Percentiles rank a stretch among this genome's conserved stretches.
Conservation (phyloP, 2,888 invertebrate species). For the Thalpophila matura region DNA sequence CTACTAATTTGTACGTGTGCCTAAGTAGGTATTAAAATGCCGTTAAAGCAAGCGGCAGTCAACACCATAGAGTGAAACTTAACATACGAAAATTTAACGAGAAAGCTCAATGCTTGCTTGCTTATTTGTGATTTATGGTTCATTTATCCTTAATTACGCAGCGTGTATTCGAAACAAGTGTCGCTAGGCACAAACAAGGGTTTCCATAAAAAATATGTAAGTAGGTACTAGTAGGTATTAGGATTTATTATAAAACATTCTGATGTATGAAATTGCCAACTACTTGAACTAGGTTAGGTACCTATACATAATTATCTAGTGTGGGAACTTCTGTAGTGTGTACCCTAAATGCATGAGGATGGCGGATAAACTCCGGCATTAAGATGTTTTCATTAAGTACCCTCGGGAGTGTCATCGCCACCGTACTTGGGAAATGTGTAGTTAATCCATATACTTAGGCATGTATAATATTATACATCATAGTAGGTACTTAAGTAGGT, state of each 20-base stretch:
- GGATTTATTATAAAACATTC: no score
- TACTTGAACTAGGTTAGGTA: no score
- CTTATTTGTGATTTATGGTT: slow-evolving; percentile 49
- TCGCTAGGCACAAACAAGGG: slow-evolving; percentile 19
- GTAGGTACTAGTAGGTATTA: background rate
- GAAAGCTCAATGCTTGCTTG: slow-evolving; percentile 46
- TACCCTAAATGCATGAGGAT: slow-evolving; percentile 7
- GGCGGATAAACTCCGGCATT: slow-evolving; percentile 35
- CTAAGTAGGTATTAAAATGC: background rate
- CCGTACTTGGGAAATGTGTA: slow-evolving; percentile 29
- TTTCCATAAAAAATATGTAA: slow-evolving; percentile 8
- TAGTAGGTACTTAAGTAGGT: slow-evolving; percentile 24
- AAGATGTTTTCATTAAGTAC: slow-evolving; percentile 48
- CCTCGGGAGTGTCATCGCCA: slow-evolving; percentile 41
- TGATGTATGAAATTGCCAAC: no score
- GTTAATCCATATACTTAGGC: slow-evolving; percentile 9
- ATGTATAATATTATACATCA: slow-evolving; percentile 18
- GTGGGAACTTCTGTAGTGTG: slow-evolving; percentile 28
- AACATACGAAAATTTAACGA: slow-evolving; percentile 47
- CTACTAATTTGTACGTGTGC: no score
- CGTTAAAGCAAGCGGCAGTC: slow-evolving; percentile 24
- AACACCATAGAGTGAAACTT: slow-evolving; percentile 19
- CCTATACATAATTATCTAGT: no score
- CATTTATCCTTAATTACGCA: slow-evolving; percentile 52
- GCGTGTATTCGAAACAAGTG: slow-evolving; percentile 36